phyloP scores from a whole-genome alignment of 2,797 vertebrate genomes.

The Synaphobranchus kaupii region DNA sequence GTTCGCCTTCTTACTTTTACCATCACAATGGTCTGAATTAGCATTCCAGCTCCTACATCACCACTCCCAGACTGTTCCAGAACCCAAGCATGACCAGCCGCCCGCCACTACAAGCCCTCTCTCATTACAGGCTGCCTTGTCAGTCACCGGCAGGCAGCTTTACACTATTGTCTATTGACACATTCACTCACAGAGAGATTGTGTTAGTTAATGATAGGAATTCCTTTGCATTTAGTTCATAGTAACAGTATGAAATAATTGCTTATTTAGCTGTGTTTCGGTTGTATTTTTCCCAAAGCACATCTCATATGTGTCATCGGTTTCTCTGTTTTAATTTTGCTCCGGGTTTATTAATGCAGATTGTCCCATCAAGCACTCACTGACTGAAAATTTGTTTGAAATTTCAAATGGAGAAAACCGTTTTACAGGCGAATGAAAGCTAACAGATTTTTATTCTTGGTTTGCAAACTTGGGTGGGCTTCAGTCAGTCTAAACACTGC shows the following conservation, averaged over 20 bases:
- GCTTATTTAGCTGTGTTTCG: neutral
- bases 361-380: neutral
- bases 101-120: neutral
- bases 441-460: neutral
- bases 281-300: neutral
- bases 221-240: neutral
- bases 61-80: constrained; percentile 64
- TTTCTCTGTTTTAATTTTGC: neutral
- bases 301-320: neutral
- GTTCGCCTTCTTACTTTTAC: constrained; percentile 63
- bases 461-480: neutral
- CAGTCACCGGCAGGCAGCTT: constrained; percentile 12
- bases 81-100: neutral
- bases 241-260: neutral
- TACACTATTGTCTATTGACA: neutral
- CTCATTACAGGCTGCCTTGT: neutral
- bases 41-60: constrained; percentile 68
- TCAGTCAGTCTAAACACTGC: neutral
- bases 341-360: neutral
- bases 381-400: neutral
- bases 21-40: constrained; percentile 81
- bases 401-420: neutral
- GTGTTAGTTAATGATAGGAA: neutral
- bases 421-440: neutral
- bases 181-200: neutral